Base-by-base conservation (phyloP, 2,113 vertebrate species). In the Brachypodius melanocephalos region DNA sequence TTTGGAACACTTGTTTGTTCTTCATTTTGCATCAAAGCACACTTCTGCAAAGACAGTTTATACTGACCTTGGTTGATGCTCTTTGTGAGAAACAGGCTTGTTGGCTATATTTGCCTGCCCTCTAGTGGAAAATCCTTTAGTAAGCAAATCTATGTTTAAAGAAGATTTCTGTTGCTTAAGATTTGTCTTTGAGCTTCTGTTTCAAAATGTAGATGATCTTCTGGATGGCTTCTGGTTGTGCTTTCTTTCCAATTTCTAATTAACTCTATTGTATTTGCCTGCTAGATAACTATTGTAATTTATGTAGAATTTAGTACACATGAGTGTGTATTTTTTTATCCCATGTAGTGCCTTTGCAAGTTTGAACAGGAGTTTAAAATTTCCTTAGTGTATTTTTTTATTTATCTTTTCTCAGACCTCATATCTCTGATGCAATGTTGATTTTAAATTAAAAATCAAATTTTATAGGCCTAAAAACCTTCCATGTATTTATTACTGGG, bases 101-200 rank as follows among this genome's bases (percentile, higher is more conserved):
- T 72, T 89, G 28, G 48, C 78, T 90, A 17, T 84, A 51, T 92
- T 80, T 45, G 93, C 51, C 82, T 96, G 97, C 96, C 97, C 96
- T 96, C 97, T 97, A 96, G 97, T 96, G 97, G 95, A 83, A 62
- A 68, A 49, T 48, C 40, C 80, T 83, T 45, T 29, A 62, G 55
- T 75, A 82, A 85, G 49, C 62, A 89, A 69, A 69, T 61, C 14
- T 65, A 0, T 58, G 18, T 54, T 66, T 42, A 49, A 73, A 45
- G 34, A 22, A 1, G 2, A 9, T 57, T 75, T 75, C 63, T 73
- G 3, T 15, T 32, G 20, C 26, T 42, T 28, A 45, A 82, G 18
- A 51, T 9, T 40, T 78, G 73, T 43, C 32, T 36, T 76, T 48
- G 58, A 76, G 32, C 29, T 89, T 86, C 24, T 72, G 9, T 85